phyloP scores from a whole-genome alignment of 35 echinoderm and acorn worm genomes.

The Diadema setosum region DNA sequence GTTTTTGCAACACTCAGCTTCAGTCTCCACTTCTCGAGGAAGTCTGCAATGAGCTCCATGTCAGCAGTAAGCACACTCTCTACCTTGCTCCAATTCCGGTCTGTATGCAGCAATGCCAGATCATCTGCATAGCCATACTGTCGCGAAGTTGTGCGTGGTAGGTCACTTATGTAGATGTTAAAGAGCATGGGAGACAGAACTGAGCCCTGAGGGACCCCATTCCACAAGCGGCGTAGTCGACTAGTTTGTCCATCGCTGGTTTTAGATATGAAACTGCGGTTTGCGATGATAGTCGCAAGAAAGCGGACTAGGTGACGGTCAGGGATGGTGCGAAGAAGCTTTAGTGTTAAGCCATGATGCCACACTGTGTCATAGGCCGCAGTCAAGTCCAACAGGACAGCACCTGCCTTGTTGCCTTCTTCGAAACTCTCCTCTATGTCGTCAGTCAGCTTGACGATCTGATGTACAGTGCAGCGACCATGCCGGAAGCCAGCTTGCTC shows the following conservation, averaged over 20 bases:
- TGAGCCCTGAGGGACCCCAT: too few relatives aligned
- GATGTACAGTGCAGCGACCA: not conserved
- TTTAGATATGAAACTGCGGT: not conserved
- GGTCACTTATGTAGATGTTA: not conserved
- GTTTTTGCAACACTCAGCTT: not conserved
- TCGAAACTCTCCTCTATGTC: not conserved
- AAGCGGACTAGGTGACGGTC: not conserved
- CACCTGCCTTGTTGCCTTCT: not conserved
- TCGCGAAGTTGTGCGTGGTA: not conserved
- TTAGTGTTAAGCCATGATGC: constrained; percentile 3
- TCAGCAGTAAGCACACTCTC: not conserved
- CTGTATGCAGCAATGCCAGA: not conserved
- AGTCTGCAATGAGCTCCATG: not conserved
- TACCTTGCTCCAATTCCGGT: not conserved
- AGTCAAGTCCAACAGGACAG: constrained; percentile 10
- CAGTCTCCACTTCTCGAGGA: not conserved
- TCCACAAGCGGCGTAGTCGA: not conserved
- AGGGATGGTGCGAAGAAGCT: not conserved
- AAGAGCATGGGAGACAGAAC: too few relatives aligned
- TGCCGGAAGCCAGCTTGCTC: constrained; percentile 21
- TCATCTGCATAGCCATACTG: too few relatives aligned
- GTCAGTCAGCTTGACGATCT: not conserved
- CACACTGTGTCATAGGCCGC: constrained; percentile 22
- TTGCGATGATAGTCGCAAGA: not conserved
- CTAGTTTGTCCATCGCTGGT: too few relatives aligned